Evolutionary conservation across 1,140 invertebrate species (phyloP).

Genomic region (Papilio polytes): DNA sequence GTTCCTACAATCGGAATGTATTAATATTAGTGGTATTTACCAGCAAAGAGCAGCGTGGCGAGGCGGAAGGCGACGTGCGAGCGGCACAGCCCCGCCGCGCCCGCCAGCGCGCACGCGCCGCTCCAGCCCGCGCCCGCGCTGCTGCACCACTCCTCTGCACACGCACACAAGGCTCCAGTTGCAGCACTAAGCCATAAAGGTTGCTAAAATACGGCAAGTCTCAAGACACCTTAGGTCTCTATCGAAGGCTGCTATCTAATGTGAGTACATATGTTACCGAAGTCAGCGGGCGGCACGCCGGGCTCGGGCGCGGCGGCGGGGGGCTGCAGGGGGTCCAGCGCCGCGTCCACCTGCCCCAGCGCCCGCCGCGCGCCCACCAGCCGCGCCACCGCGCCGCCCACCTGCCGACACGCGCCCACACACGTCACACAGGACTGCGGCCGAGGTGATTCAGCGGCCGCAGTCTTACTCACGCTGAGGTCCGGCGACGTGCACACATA

Average conservation of each 20-base stretch:
- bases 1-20: background rate
- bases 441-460: too few relatives aligned
- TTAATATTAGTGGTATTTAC: conserved; percentile 42
- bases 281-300: conserved; percentile 44
- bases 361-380: conserved; percentile 64
- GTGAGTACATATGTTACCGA: conserved; percentile 42
- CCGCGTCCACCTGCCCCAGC: conserved; percentile 64
- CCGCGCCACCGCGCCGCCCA: conserved; percentile 58
- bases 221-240: too few relatives aligned
- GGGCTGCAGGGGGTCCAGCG: conserved; percentile 60
- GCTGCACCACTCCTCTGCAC: conserved; percentile 64
- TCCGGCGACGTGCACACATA: conserved; percentile 64
- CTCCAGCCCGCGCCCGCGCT: conserved; percentile 48
- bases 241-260: background rate
- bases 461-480: conserved; percentile 55
- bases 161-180: conserved; percentile 7
- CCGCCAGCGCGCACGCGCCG: conserved; percentile 46
- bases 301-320: conserved; percentile 39
- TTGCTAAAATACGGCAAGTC: too few relatives aligned
- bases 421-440: background rate
- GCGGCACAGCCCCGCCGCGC: conserved; percentile 48
- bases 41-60: conserved; percentile 62
- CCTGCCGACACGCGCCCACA: conserved; percentile 46
- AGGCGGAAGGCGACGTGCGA: conserved; percentile 58
- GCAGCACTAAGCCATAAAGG: too few relatives aligned